Evolutionary conservation across 1,140 invertebrate genomes (phyloP).

Genomic region (Zaprionus ghesquierei): DNA sequence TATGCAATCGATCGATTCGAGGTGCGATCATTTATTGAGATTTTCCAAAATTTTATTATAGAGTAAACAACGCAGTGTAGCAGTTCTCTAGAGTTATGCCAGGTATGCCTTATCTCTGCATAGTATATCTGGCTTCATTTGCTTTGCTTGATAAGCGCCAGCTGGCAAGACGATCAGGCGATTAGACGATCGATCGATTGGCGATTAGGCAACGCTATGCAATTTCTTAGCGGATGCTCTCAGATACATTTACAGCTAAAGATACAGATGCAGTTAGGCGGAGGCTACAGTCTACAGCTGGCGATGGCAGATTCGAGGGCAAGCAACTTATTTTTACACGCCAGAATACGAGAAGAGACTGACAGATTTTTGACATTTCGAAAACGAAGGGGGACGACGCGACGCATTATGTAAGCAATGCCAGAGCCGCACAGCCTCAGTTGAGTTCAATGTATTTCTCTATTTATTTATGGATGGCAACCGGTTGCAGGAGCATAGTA

Average conservation of each 20-base stretch:
- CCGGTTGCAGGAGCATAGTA: slow-evolving; percentile 32
- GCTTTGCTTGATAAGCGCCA: slow-evolving; percentile 22
- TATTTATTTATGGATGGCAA: slow-evolving; percentile 59
- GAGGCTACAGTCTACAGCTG: not conserved
- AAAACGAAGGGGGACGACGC: slow-evolving; percentile 9
- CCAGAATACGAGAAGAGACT: not conserved
- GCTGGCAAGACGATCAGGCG: slow-evolving; percentile 8
- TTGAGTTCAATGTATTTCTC: slow-evolving; percentile 64
- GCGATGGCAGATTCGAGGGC: slow-evolving; percentile 30
- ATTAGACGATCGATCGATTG: slow-evolving; percentile 25
- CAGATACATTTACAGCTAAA: slow-evolving; percentile 2
- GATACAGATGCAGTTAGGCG: not conserved
- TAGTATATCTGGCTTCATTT: not conserved
- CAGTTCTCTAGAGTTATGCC: too few species aligned
- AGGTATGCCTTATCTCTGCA: not conserved
- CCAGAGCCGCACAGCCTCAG: too few species aligned
- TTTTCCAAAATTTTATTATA: too few species aligned
- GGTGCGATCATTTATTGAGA: too few species aligned
- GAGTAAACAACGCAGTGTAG: too few species aligned
- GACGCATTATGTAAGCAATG: slow-evolving; percentile 62
- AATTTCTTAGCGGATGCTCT: slow-evolving; percentile 6
- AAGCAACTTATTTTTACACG: slow-evolving; percentile 39
- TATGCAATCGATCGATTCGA: too few species aligned
- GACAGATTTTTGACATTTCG: slow-evolving; percentile 47
- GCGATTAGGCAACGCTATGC: slow-evolving; percentile 10